A percentile compares a stretch with the other conserved stretches of the same genome.
Conservation (phyloP, 2,888 invertebrate species). For the Melieria crassipennis region DNA sequence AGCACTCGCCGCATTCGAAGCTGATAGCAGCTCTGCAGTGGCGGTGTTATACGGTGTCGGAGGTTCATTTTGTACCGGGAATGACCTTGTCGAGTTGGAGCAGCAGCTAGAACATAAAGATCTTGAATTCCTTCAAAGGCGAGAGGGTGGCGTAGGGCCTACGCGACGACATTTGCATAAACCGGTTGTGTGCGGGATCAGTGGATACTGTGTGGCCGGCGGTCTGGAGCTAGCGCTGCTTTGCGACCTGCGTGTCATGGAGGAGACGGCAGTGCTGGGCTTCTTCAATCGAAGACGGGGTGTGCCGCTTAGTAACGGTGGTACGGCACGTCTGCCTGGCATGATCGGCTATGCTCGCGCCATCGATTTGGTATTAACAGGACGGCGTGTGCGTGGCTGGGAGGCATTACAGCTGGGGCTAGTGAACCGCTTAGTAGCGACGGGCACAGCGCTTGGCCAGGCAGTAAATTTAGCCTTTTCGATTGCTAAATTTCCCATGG, state of each 20-base stretch:
- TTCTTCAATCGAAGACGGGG: slow-evolving; percentile 88
- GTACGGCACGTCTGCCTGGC: slow-evolving; percentile 83
- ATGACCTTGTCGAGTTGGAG: slow-evolving; percentile 81
- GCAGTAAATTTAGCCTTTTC: slow-evolving; percentile 78
- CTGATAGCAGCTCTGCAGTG: slow-evolving; percentile 74
- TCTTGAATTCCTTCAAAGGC: slow-evolving; percentile 54
- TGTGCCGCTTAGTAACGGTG: slow-evolving; percentile 85
- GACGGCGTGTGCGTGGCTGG: slow-evolving; percentile 77
- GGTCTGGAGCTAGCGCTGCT: slow-evolving; percentile 91
- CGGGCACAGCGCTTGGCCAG: slow-evolving; percentile 87
- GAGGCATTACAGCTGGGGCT: slow-evolving; percentile 87
- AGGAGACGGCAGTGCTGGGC: slow-evolving; percentile 83
- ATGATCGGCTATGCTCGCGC: slow-evolving; percentile 86
- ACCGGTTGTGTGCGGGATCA: slow-evolving; percentile 87
- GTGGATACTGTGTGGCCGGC: slow-evolving; percentile 89
- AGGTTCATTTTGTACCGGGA: slow-evolving; percentile 92
- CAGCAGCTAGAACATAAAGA: slow-evolving; percentile 48
- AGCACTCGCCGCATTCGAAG: slow-evolving; percentile 83
- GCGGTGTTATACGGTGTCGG: slow-evolving; percentile 89
- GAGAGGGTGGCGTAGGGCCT: slow-evolving; percentile 62
- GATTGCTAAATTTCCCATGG: slow-evolving; percentile 84
- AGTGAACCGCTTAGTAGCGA: slow-evolving; percentile 79
- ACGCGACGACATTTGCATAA: slow-evolving; percentile 79
- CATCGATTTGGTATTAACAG: slow-evolving; percentile 87
- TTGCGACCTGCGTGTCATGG: slow-evolving; percentile 90